Evolutionary conservation across 2,888 invertebrate genomes (phyloP).

Genomic region (Chrysopilus asiliformis): DNA sequence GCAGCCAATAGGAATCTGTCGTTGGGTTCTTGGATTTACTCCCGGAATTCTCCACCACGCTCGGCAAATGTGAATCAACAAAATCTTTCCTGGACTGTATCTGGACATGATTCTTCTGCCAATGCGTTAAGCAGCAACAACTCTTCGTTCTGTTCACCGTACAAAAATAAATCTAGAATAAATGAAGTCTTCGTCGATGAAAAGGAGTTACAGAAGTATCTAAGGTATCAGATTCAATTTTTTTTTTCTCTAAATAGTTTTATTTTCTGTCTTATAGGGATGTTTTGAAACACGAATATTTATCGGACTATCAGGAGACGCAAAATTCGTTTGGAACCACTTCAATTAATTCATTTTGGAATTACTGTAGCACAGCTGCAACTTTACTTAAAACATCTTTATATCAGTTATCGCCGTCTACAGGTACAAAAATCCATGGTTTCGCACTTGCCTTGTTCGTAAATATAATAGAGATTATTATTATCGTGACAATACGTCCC

Average conservation of each 20-base stretch:
- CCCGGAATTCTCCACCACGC: too few species aligned
- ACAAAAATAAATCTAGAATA: conserved; percentile 24
- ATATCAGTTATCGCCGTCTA: conserved; percentile 32
- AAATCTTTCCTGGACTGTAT: too few species aligned
- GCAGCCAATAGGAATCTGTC: too few species aligned
- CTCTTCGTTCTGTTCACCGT: conserved; percentile 29
- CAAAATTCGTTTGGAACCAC: conserved; percentile 20
- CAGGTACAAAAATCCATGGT: too few species aligned
- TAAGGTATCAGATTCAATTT: conserved; percentile 24
- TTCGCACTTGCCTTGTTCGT: too few species aligned
- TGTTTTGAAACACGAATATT: conserved; percentile 23
- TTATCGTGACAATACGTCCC: too few species aligned
- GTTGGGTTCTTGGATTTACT: too few species aligned
- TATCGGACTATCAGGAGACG: conserved; percentile 19
- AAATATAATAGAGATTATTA: too few species aligned
- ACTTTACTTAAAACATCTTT: conserved; percentile 30
- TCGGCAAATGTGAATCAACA: too few species aligned
- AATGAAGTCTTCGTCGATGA: conserved; percentile 40
- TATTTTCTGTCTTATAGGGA: conserved; percentile 17
- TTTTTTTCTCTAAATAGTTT: conserved; percentile 1
- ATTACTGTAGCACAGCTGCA: conserved; percentile 33
- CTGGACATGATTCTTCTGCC: too few species aligned
- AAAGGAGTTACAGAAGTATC: conserved; percentile 35
- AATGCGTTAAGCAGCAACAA: too few species aligned
- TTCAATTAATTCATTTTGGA: conserved; percentile 34